Evolutionary conservation across 2,113 vertebrate species (phyloP).

Genomic region (Oncorhynchus gorbuscha): DNA sequence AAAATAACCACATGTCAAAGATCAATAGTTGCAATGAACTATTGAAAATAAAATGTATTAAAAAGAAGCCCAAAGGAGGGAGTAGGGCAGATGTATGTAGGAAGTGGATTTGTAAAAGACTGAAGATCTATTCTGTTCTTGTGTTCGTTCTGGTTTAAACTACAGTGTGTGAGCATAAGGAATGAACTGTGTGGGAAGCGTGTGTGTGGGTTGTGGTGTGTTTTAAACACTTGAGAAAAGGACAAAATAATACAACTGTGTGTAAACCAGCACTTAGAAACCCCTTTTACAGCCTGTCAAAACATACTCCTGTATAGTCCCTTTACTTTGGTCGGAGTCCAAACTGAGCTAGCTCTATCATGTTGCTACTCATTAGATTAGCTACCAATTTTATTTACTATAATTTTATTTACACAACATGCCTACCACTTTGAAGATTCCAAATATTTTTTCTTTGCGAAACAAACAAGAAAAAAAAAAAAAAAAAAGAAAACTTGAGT

Average conservation of each 20-base stretch:
- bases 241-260: conserved; percentile 7
- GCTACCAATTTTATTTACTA: background rate
- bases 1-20: background rate
- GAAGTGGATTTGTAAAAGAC: background rate
- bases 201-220: conserved; percentile 4
- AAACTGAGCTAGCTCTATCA: background rate
- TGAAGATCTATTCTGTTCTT: conserved; percentile 9
- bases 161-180: background rate
- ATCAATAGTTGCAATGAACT: background rate
- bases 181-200: conserved; percentile 19
- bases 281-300: background rate
- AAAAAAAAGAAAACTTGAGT: too few species aligned
- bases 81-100: background rate
- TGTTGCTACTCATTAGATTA: background rate
- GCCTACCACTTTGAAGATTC: too few species aligned
- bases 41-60: background rate
- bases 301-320: background rate
- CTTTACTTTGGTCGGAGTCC: background rate
- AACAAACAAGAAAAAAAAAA: too few species aligned
- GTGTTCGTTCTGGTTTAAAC: background rate
- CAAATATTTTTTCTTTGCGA: too few species aligned
- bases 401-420: too few species aligned
- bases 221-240: conserved; percentile 29
- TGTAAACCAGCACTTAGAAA: background rate
- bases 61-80: background rate